Base-by-base conservation (phyloP, 1,140 invertebrate species). In the Caenorhabditis inopinata region DNA sequence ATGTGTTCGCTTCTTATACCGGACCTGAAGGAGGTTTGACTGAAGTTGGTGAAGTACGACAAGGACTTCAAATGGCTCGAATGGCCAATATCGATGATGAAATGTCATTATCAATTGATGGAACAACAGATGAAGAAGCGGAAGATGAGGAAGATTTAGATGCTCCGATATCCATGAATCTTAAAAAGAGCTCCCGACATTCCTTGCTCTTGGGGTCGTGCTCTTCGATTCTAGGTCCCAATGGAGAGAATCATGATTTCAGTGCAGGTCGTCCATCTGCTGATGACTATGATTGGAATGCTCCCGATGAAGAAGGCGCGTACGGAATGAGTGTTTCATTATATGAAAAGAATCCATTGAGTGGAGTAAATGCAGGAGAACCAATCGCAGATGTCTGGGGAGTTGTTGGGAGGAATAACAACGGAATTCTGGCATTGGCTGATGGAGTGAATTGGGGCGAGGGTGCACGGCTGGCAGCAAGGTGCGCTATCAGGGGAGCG, bases 401-500 rank as follows among this genome's bases (percentile, higher is more conserved):
- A 1, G 90, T 96, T 48, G 92, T 94, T 82, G 92, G 93, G 4
- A 90, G 94, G 47, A 91, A 91, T 51, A 93, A 95, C 89, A 94
- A 92, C 81, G 93, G 93, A 4, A 92, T 95, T 79, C 90, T 96
- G 85, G 93, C 93, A 38, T 91, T 96, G 53, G 95, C 94, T 14
- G 95, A 96, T 91, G 95, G 95, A 45, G 95, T 96, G 0, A 96
- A 96, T 90, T 96, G 95, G 95, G 95, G 95, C 68, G 92, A 94
- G 86, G 94, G 94, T 85, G 94, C 94, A 35, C 92, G 93, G 74
- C 90, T 96, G 75, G 94, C 94, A n/a, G 94, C 94, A 9, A 91
- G 94, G 81, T 94, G 94, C 80, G 95, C 94, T 11, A 91, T 96
- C 9, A 93, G 95, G 86, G 95, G 94, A 11, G 93, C 93, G 84